Conservation (phyloP, 2,797 vertebrate genomes). For the Spinus pinus region DNA sequence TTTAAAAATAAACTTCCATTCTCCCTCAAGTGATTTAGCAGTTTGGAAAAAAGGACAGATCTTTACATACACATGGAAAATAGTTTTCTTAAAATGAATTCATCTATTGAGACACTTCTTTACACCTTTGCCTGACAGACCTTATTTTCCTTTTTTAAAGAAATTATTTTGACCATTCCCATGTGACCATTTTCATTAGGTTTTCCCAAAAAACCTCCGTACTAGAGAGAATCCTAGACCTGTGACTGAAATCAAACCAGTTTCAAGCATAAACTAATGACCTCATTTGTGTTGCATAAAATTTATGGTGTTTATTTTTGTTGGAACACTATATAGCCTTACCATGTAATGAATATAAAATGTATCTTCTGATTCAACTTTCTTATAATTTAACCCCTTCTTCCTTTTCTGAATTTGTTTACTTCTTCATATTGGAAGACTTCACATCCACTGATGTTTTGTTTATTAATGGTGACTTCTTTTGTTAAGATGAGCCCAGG, state of each 20-base stretch:
- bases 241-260: constrained; percentile 18
- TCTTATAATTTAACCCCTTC: constrained; percentile 22
- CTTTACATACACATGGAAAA: neutral
- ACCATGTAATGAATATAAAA: constrained; percentile 18
- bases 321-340: constrained; percentile 32
- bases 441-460: neutral
- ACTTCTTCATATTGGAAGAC: neutral
- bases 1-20: neutral
- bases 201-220: neutral
- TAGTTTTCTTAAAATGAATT: constrained; percentile 15
- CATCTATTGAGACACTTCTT: neutral
- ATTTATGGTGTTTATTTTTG: constrained; percentile 17
- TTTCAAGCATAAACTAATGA: constrained; percentile 54
- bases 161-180: neutral
- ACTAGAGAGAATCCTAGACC: constrained; percentile 7
- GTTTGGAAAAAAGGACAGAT: neutral
- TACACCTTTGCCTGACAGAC: neutral
- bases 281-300: constrained; percentile 53
- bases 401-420: neutral
- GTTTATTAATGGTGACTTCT: neutral
- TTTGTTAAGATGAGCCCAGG: neutral
- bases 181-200: neutral
- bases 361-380: neutral
- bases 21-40: neutral
- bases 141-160: neutral